Conservation (phyloP, 2,113 vertebrate genomes). For the Burhinus oedicnemus region DNA sequence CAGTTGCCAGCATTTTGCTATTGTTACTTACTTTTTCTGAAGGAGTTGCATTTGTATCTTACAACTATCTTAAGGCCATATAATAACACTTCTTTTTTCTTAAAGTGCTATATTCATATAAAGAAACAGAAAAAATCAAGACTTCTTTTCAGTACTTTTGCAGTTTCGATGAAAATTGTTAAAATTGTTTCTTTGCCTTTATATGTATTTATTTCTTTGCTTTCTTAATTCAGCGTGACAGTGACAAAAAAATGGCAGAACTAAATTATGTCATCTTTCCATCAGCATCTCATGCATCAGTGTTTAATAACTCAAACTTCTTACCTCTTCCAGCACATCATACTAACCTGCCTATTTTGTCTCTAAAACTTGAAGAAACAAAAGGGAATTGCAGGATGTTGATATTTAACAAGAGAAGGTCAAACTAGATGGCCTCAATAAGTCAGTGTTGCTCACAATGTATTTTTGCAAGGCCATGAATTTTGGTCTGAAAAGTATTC, state of each 20-base stretch:
- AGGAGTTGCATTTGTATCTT: neutral
- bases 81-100: neutral
- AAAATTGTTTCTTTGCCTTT: neutral
- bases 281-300: neutral
- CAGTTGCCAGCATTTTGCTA: neutral
- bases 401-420: neutral
- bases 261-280: neutral
- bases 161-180: neutral
- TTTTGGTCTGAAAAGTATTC: neutral
- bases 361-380: neutral
- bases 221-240: neutral
- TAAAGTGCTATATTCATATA: neutral
- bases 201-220: neutral
- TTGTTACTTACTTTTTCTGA: neutral
- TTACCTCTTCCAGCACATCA: neutral
- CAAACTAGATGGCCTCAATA: neutral
- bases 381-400: neutral
- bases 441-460: neutral
- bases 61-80: neutral
- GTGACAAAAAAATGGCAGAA: neutral
- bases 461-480: neutral
- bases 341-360: neutral
- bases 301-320: neutral
- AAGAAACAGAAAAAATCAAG: neutral
- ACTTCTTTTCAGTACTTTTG: neutral